Base-by-base conservation (phyloP, 2,797 vertebrate genomes). In the Microchirus variegatus region DNA sequence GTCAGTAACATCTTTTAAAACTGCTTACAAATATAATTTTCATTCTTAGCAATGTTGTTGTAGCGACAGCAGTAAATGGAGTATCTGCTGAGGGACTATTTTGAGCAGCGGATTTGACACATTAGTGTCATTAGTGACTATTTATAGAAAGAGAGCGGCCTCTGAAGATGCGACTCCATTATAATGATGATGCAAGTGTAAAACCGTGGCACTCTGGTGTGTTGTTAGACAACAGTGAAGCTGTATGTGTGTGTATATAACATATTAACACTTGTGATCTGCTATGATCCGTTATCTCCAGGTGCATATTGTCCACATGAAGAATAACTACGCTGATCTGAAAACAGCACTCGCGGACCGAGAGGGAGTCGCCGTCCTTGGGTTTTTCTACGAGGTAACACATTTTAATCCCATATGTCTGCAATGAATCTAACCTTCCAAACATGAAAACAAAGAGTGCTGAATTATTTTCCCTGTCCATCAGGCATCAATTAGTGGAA, bases 271-370 rank as follows among this genome's bases (percentile, higher is more conserved):
- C 40, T 6, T 8, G 10, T 40, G 3, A 50, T 53, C 2, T 54
- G 60, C 47, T 62, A 45, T 40, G 3, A 50, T 53, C 2, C 53
- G 60, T 48, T 62, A 45, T 55, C 65, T 52, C 51, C 91, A 98
- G 97, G 69, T 98, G 63, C 97, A 98, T 18, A 78, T 98, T 0
- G 96, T 98, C 15, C 96, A 98, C 70, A 93, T 95, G 56, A 95
- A 93, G 75, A 67, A 91, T 1, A 50, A 82, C 0, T 92, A 72
- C 49, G 0, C 1, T 0, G 18, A 51, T 0, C 0, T 92, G 45
- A 0, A 4, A 0, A 85, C 91, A 0, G 94, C 88, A 0, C 76
- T 93, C 35, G 44, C 63, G 3, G 89, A 91, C 43, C 0, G 18
- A 0, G 82, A 88, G 0, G 91, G 94, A 5, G 53, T 95, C 0